Evolutionary conservation across 2,888 invertebrate species (phyloP).

Genomic region (Cotesia congregata): DNA sequence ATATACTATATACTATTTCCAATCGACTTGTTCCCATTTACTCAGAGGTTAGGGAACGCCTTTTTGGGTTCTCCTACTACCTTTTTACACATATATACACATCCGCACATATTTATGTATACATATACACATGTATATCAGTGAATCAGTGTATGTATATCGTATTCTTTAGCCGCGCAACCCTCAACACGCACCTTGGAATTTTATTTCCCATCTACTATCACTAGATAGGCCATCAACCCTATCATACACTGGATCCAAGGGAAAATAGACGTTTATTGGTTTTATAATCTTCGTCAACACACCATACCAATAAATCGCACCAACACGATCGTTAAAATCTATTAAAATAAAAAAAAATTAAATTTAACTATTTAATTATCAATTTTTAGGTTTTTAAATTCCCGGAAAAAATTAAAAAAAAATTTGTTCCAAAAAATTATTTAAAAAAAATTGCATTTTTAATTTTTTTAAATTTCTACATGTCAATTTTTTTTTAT

Average conservation of each 20-base stretch:
- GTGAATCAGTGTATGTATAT: not conserved
- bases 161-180: conserved; percentile 39
- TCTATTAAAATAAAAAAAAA: not conserved
- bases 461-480: no score
- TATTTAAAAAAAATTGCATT: no score
- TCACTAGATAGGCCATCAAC: conserved; percentile 15
- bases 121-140: conserved; percentile 17
- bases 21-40: conserved; percentile 35
- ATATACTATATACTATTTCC: conserved; percentile 19
- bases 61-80: conserved; percentile 36
- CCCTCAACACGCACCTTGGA: conserved; percentile 38
- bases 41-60: conserved; percentile 46
- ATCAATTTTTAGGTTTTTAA: no score
- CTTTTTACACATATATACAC: conserved; percentile 13
- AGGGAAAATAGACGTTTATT: conserved; percentile 30
- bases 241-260: conserved; percentile 15
- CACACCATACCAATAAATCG: not conserved
- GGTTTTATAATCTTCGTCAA: not conserved
- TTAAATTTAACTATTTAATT: not conserved
- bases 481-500: no score
- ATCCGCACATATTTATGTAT: no score
- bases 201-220: conserved; percentile 34
- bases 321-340: not conserved
- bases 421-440: no score
- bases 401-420: no score